Conservation (phyloP, 2,113 vertebrate genomes). For the Platichthys stellatus region DNA sequence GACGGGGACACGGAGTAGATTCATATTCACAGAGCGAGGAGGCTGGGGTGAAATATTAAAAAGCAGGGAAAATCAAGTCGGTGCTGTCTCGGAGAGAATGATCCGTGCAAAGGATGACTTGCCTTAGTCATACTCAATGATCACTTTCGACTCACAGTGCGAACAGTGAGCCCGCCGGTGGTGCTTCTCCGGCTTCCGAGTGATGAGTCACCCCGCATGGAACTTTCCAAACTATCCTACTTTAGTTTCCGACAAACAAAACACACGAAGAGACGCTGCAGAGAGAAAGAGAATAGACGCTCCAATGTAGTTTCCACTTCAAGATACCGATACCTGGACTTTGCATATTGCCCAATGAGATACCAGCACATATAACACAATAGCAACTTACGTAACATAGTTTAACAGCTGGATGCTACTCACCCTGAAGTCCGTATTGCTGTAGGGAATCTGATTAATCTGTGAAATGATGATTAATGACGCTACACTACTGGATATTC, state of each 20-base stretch:
- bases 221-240: constrained; percentile 36
- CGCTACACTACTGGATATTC: too few species aligned
- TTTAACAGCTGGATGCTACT: too few species aligned
- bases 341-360: too few species aligned
- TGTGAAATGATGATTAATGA: too few species aligned
- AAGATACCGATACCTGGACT: too few species aligned
- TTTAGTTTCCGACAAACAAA: constrained; percentile 8
- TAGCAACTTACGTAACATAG: too few species aligned
- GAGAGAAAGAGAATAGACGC: background rate
- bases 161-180: constrained; percentile 28
- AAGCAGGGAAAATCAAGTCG: constrained; percentile 4
- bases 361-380: too few species aligned
- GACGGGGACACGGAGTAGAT: background rate
- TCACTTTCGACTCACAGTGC: constrained; percentile 29
- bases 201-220: constrained; percentile 42
- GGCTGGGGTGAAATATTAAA: constrained; percentile 47
- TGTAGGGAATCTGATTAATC: too few species aligned
- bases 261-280: background rate
- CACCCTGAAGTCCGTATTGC: too few species aligned
- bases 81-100: constrained; percentile 33
- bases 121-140: constrained; percentile 33
- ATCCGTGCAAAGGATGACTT: constrained; percentile 30
- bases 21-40: background rate
- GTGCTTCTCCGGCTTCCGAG: constrained; percentile 14
- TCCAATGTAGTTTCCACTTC: background rate